phyloP scores from a whole-genome alignment of 2,797 vertebrate species.

The Tympanoctomys barrerae region DNA sequence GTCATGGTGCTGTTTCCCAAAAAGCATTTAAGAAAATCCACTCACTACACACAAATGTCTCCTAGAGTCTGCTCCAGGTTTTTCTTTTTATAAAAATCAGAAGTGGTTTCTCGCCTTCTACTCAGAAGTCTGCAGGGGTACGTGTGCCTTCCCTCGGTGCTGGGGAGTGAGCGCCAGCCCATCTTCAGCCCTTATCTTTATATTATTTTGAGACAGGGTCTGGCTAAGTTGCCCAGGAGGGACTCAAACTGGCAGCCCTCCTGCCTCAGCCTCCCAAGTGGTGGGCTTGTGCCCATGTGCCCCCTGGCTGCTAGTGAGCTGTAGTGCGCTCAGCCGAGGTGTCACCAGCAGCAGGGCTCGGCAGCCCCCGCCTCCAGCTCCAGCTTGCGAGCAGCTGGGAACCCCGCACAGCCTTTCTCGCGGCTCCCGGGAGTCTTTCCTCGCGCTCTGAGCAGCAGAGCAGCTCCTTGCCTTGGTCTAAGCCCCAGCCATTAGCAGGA shows the following conservation, averaged over 20 bases:
- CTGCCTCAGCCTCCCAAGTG: background rate
- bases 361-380: background rate
- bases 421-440: background rate
- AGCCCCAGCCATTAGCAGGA: background rate
- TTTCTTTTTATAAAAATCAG: conserved; percentile 1
- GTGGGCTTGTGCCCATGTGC: background rate
- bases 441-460: background rate
- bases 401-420: background rate
- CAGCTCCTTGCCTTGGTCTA: background rate
- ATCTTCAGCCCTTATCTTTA: background rate
- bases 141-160: background rate
- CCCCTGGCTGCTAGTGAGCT: background rate
- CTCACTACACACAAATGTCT: background rate
- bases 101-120: background rate
- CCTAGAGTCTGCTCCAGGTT: background rate
- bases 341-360: background rate
- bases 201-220: background rate
- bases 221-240: background rate
- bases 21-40: background rate
- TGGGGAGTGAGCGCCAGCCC: background rate
- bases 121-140: background rate
- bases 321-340: background rate
- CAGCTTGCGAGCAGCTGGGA: background rate
- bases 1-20: background rate
- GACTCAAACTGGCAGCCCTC: background rate